Evolutionary conservation across 2,888 invertebrate species (phyloP).

Genomic region (Sympetrum striolatum): DNA sequence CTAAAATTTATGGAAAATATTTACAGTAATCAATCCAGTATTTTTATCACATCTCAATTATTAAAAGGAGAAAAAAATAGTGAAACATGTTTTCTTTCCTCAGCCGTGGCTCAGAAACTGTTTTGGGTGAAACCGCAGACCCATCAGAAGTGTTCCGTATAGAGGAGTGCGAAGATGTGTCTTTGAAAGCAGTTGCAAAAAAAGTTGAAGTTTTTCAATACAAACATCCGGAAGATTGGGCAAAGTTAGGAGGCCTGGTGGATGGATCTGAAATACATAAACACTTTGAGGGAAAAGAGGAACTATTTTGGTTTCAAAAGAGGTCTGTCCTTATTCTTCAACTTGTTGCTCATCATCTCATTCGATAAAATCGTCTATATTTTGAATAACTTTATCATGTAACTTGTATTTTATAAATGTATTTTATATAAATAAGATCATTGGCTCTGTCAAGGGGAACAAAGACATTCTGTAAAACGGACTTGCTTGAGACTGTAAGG

Average conservation of each 20-base stretch:
- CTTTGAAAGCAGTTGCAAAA: slow-evolving; percentile 59
- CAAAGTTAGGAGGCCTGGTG: slow-evolving; percentile 65
- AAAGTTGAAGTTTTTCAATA: slow-evolving; percentile 59
- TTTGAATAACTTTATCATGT: too few relatives aligned
- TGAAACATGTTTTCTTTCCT: slow-evolving; percentile 2
- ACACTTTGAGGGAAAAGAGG: slow-evolving; percentile 57
- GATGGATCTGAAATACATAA: slow-evolving; percentile 49
- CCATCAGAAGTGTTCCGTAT: slow-evolving; percentile 76
- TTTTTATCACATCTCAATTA: too few relatives aligned
- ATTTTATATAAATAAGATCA: too few relatives aligned
- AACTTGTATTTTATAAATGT: too few relatives aligned
- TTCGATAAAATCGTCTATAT: too few relatives aligned
- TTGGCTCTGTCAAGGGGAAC: too few relatives aligned
- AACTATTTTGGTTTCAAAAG: slow-evolving; percentile 72
- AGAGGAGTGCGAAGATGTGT: slow-evolving; percentile 76
- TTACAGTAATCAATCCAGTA: too few relatives aligned
- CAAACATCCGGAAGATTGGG: slow-evolving; percentile 68
- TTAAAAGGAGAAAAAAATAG: too few relatives aligned
- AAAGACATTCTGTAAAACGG: too few relatives aligned
- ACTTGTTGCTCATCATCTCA: too few relatives aligned
- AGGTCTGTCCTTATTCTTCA: slow-evolving; percentile 56
- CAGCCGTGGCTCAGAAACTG: slow-evolving; percentile 74
- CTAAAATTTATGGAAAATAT: too few relatives aligned
- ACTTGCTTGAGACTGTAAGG: too few relatives aligned
- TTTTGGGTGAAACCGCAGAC: slow-evolving; percentile 81